phyloP scores from a whole-genome alignment of 2,797 vertebrate genomes.

The Acridotheres tristis region DNA sequence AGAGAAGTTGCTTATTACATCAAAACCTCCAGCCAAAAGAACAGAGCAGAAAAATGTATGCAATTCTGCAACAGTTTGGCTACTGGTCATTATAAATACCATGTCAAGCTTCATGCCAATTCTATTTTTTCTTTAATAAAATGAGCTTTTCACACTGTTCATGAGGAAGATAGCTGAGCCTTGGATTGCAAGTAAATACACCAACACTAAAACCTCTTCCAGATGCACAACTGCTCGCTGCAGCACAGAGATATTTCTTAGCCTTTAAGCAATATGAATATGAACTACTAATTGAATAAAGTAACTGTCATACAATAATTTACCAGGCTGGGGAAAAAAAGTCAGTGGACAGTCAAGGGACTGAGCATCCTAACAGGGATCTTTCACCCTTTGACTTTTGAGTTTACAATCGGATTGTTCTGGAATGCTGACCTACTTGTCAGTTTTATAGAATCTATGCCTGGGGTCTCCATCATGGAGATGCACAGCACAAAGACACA shows the following conservation, averaged over 20 bases:
- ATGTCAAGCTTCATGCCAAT: background rate
- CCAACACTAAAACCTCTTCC: background rate
- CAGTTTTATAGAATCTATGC: background rate
- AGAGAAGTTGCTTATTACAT: background rate
- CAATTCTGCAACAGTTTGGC: background rate
- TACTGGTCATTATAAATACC: background rate
- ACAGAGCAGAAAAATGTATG: background rate
- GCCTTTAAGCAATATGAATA: constrained; percentile 32
- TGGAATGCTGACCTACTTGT: rapidly evolving
- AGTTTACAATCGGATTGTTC: background rate
- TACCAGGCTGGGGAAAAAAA: background rate
- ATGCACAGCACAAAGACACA: rapidly evolving
- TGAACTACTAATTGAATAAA: background rate
- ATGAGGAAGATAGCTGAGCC: background rate
- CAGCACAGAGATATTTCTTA: constrained; percentile 25
- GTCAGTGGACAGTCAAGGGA: background rate
- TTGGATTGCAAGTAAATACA: background rate
- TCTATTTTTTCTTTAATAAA: background rate
- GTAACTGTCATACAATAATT: background rate
- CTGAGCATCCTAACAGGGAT: background rate
- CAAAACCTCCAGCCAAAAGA: background rate
- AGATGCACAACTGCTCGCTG: constrained; percentile 18
- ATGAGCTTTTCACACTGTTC: background rate
- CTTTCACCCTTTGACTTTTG: background rate
- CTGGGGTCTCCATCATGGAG: background rate